Percentiles rank a stretch among this genome's conserved stretches.
Evolutionary conservation across 2,888 invertebrate genomes (phyloP).

Genomic region (Molorchus minor): DNA sequence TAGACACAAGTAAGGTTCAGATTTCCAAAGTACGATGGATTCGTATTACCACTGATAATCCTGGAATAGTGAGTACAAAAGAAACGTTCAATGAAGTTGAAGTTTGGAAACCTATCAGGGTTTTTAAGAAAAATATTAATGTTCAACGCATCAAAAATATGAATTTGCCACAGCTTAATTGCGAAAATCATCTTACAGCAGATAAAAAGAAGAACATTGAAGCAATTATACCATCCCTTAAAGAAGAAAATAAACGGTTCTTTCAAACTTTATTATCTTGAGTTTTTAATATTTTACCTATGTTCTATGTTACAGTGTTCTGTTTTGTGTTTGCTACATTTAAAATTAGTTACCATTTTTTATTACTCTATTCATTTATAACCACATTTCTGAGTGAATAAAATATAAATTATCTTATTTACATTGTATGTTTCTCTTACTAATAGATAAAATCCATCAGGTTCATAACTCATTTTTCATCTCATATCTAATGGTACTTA

Average conservation of each 20-base stretch:
- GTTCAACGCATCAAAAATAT: background rate
- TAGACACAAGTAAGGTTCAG: conserved; percentile 27
- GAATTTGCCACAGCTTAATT: background rate
- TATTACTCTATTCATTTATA: background rate
- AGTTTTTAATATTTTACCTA: conserved; percentile 7
- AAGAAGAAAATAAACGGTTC: conserved; percentile 16
- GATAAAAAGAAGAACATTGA: conserved; percentile 18
- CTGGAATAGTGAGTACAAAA: conserved; percentile 11
- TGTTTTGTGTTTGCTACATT: background rate
- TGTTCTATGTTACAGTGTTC: background rate
- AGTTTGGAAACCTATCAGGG: background rate
- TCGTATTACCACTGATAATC: conserved; percentile 21
- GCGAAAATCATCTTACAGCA: conserved; percentile 7
- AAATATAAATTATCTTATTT: background rate
- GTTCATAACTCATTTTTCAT: background rate
- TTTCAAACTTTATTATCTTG: conserved; percentile 13
- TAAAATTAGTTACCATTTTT: background rate
- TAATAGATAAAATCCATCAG: background rate
- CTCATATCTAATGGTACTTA: conserved; percentile 1
- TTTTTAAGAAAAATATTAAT: conserved; percentile 9
- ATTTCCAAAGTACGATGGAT: conserved; percentile 29
- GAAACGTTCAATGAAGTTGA: conserved; percentile 12
- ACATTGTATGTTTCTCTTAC: background rate
- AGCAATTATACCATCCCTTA: conserved; percentile 20
- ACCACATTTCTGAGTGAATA: background rate